Base-by-base conservation (phyloP, 2,888 invertebrate species). In the Tachina lurida region DNA sequence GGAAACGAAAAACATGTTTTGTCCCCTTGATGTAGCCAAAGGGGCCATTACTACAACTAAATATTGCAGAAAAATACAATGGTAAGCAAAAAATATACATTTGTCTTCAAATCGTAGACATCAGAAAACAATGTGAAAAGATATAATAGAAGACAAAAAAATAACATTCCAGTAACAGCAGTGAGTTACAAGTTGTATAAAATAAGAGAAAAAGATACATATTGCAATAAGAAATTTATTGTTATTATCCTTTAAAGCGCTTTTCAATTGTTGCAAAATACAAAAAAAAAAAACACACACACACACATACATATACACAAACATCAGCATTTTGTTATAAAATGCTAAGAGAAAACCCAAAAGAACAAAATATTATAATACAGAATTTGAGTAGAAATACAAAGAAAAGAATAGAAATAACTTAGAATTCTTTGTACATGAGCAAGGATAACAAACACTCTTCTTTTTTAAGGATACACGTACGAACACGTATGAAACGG, bases 201-300 rank as follows among this genome's bases (percentile, higher is more conserved):
- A 47, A 39, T 52, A 41, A 10, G 3, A 67, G 39, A 45, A 70
- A 88, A 70, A 88, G 89, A 89, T 60, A 86, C 87, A 88, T 88
- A 90, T 90, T 89, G 89, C 89, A 91, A 90, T 90, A 90, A 90
- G 90, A 91, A 88, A 91, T 91, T 90, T 90, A 90, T 90, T 89
- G 89, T 89, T 91, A 90, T 91, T 89, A 90, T 91, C 89, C 90
- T 88, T 89, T 87, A 89, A 90, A 90, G 89, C 89, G 90, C 89
- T 91, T 90, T 90, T 90, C 91, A 90, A 90, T 90, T 90, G 91
- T 89, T 89, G 87, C 85, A 87, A 74, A 71, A 74, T 47, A 39
- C 47, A 10, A 67, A 71, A 62, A 87, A 87, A 45, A 87, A 87
- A 87, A 79, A 80, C 17, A n/a, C n/a, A n/a, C n/a, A n/a, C n/a